Evolutionary conservation across 1,140 invertebrate species (phyloP), one percentile per base, ranked within the genome.

Genomic region (Coboldia fuscipes): DNA sequence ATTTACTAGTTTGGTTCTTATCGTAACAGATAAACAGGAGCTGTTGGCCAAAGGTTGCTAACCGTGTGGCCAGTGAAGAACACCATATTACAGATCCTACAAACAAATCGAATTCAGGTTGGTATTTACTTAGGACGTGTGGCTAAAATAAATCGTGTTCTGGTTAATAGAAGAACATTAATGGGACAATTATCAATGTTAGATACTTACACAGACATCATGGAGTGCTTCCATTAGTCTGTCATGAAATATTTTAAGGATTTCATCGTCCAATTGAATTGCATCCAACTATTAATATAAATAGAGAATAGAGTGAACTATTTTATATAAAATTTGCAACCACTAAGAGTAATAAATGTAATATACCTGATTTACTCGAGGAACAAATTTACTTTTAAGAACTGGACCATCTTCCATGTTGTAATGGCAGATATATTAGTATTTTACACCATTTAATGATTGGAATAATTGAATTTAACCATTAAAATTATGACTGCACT

Each of bases 31-130:
- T 43, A 6, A 65, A 66, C 12, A 72, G 43, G 41, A 72, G 55
- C 36, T 68, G 61, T 38, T 72, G 69, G 0, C 69, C 68, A 60
- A 71, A 69, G 23, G 66, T 67, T 21, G 54, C 57, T 32, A 55
- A 58, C 29, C 60, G 52, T 37, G 62, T 48, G 29, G 52, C 55
- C 12, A 70, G 42, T 17, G 66, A 68, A 38, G 63, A 62, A 44
- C 63, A 59, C 49, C 65, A 69, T 38, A 70, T 60, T 36, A 63
- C 58, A 28, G 62, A 57, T 46, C 63, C 48, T 26, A 70, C 53
- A 2, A 68, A 35, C 19, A 65, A 46, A 43, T 70, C 65, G n/a
- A 70, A 35, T 45, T 69, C 66, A 6, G 63, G 63, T 33, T 65
- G 52, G 26, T 63, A 45, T 41, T 60, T 62, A 30, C 60, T 56